Conservation (phyloP, 1,140 invertebrate genomes). For the Drosophila ohnishii region DNA sequence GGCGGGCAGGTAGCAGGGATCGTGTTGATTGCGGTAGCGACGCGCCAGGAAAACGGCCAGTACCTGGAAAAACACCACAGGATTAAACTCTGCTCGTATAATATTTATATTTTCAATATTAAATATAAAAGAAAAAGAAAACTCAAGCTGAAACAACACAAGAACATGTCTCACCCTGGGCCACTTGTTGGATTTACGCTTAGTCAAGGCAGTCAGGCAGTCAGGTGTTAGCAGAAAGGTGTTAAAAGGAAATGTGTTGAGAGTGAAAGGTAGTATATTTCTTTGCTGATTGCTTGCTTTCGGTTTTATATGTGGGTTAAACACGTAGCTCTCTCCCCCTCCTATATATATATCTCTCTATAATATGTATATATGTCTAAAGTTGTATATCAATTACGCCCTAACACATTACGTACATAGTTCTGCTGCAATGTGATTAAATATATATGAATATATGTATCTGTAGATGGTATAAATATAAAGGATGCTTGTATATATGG, state of each 20-base stretch:
- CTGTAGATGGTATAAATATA: constrained; percentile 73
- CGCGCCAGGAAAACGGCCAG: constrained; percentile 89
- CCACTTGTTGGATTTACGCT: constrained; percentile 23
- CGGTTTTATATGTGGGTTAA: constrained; percentile 54
- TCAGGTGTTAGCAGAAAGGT: constrained; percentile 21
- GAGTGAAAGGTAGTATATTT: constrained; percentile 49
- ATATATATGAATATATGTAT: constrained; percentile 53
- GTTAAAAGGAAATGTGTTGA: constrained; percentile 38
- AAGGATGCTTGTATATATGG: constrained; percentile 65
- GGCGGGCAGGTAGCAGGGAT: constrained; percentile 87
- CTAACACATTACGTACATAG: constrained; percentile 66
- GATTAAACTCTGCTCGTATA: background rate
- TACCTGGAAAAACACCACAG: constrained; percentile 84
- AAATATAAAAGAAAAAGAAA: constrained; percentile 7
- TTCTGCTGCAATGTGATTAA: constrained; percentile 42
- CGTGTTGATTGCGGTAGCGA: constrained; percentile 89
- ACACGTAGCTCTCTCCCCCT: constrained; percentile 55
- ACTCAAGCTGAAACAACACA: constrained; percentile 8
- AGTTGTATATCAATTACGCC: constrained; percentile 62
- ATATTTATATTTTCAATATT: background rate
- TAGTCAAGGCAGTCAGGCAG: constrained; percentile 47
- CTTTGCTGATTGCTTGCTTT: constrained; percentile 69
- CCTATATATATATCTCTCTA: constrained; percentile 57
- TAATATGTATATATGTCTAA: constrained; percentile 65
- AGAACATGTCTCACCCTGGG: constrained; percentile 19